Conservation (phyloP, 1,140 invertebrate genomes). For the Trichonephila inaurata region DNA sequence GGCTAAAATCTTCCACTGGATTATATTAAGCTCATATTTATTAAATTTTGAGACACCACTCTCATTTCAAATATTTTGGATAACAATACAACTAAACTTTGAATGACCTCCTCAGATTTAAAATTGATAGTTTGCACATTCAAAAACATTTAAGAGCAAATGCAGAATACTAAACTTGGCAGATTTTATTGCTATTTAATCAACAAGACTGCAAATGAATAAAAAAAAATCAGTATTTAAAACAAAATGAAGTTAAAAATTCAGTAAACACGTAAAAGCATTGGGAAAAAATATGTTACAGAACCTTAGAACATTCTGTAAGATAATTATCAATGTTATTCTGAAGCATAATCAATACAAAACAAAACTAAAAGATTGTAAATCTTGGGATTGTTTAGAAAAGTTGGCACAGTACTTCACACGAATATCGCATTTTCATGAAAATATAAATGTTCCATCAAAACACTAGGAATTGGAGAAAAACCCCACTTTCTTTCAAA, state of each 20-base stretch:
- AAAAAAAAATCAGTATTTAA: not conserved
- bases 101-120: too few relatives aligned
- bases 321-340: not conserved
- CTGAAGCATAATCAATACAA: not conserved
- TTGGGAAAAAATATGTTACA: not conserved
- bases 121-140: too few relatives aligned
- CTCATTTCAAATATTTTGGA: too few relatives aligned
- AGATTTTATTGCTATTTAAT: too few relatives aligned
- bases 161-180: too few relatives aligned
- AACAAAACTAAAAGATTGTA: not conserved
- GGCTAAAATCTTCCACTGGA: too few relatives aligned
- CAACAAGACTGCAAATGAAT: too few relatives aligned
- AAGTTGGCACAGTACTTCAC: constrained; percentile 19
- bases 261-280: not conserved
- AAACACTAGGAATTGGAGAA: not conserved
- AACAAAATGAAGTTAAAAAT: not conserved
- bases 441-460: not conserved
- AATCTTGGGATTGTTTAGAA: not conserved
- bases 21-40: too few relatives aligned
- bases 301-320: not conserved
- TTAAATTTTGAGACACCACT: too few relatives aligned
- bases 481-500: not conserved
- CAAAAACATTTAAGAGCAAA: too few relatives aligned
- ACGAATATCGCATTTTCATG: constrained; percentile 28
- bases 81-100: too few relatives aligned